These are phyloP conservation scores for Brachyptera putata DNA, from an alignment of 2,888 invertebrate species.

Conservation along the genomic window DNA sequence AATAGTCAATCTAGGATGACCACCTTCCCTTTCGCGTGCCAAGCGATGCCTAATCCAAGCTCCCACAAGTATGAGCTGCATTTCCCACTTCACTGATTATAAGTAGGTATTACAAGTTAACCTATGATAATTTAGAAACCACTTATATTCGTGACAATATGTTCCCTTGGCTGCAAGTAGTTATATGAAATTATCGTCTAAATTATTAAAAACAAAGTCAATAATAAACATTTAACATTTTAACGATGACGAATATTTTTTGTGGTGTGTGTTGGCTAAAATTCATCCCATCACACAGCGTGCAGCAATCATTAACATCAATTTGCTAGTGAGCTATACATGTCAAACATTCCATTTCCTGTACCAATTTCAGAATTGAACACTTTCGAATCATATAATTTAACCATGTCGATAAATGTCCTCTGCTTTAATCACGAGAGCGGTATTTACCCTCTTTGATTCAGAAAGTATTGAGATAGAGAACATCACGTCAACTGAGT, in stretches of 20 bases:
- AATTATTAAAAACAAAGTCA: background rate
- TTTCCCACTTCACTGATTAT: no score
- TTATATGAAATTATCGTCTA: no score
- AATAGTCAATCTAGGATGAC: no score
- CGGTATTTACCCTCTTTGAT: background rate
- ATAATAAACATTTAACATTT: background rate
- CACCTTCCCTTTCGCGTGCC: no score
- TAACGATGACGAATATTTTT: background rate
- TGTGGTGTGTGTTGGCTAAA: background rate
- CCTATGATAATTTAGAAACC: no score
- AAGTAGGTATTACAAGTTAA: no score
- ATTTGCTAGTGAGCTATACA: background rate
- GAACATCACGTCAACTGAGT: background rate
- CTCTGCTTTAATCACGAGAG: background rate
- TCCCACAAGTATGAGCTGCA: no score
- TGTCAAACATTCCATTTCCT: background rate
- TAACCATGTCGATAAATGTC: background rate
- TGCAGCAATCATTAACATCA: background rate
- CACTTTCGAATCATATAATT: background rate
- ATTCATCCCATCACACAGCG: background rate
- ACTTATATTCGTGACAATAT: no score
- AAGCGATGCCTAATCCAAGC: no score
- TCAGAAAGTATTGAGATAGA: background rate
- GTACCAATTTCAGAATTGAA: background rate
- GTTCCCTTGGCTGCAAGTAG: background rate